A percentile compares a stretch with the other conserved stretches of the same genome.
These are phyloP conservation scores for Rhinolophus sinicus DNA, from an alignment of 2,113 vertebrate genomes.

Conservation along the genomic window DNA sequence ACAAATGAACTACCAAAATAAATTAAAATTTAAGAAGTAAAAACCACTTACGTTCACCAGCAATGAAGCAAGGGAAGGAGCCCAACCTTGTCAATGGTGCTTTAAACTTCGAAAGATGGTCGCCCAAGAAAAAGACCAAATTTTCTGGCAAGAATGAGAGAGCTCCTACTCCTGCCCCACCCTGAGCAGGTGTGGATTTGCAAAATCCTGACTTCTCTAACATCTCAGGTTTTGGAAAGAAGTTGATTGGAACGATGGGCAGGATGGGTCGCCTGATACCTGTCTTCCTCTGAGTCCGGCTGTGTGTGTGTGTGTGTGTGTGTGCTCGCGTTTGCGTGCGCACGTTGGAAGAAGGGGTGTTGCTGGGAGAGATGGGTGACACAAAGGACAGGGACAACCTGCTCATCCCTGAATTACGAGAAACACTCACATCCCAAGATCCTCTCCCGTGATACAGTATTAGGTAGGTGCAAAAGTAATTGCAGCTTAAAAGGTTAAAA, in stretches of 20 bases:
- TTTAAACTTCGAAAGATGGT: background rate
- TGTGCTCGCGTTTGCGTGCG: too few species aligned
- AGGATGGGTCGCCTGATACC: background rate
- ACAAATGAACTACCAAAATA: conserved; percentile 24
- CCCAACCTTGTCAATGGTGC: background rate
- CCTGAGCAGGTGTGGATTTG: background rate
- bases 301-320: background rate
- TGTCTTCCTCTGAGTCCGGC: background rate
- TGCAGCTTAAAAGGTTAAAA: too few species aligned
- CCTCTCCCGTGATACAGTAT: too few species aligned
- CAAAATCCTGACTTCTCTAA: background rate
- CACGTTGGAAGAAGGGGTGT: background rate
- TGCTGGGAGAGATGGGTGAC: background rate
- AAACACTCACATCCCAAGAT: background rate
- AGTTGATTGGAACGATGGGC: background rate
- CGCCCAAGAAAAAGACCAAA: background rate
- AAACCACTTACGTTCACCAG: background rate
- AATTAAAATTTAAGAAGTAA: background rate
- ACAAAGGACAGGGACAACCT: background rate
- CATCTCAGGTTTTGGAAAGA: background rate
- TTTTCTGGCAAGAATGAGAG: background rate
- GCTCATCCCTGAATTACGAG: background rate
- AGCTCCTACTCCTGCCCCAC: background rate
- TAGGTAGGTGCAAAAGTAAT: too few species aligned
- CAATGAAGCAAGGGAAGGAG: background rate